Evolutionary conservation across 2,888 invertebrate species (phyloP).

Genomic region (Erebia epiphron): DNA sequence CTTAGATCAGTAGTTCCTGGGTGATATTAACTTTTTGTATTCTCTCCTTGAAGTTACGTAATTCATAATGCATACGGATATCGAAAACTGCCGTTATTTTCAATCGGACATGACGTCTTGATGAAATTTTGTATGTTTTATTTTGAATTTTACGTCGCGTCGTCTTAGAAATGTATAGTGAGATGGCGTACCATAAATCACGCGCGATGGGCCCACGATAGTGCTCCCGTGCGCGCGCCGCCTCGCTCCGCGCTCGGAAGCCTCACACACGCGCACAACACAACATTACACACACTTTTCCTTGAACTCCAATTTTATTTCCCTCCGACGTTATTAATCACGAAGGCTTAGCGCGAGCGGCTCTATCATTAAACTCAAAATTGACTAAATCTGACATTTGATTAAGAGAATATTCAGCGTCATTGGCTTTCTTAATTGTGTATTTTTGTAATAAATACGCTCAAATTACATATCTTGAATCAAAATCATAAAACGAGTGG

Average conservation of each 20-base stretch:
- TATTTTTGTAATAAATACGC: conserved; percentile 56
- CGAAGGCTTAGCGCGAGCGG: conserved; percentile 65
- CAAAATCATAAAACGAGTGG: conserved; percentile 46
- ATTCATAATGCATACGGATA: background rate
- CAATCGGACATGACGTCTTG: conserved; percentile 29
- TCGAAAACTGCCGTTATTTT: conserved; percentile 38
- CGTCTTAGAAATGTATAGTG: conserved; percentile 52
- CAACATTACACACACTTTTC: conserved; percentile 49
- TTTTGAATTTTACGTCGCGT: conserved; percentile 46
- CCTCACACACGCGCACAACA: conserved; percentile 38
- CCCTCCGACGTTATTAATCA: conserved; percentile 69
- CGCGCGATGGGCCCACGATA: conserved; percentile 70
- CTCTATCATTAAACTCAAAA: conserved; percentile 74
- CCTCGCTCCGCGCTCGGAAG: conserved; percentile 40
- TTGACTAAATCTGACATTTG: conserved; percentile 79
- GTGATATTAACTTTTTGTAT: conserved; percentile 46
- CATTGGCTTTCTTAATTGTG: conserved; percentile 56
- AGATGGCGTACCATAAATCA: conserved; percentile 71
- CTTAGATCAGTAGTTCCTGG: conserved; percentile 62
- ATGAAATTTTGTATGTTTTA: conserved; percentile 50
- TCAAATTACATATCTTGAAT: conserved; percentile 51
- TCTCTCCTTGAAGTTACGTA: background rate
- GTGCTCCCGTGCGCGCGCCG: conserved; percentile 57
- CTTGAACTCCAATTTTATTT: conserved; percentile 60
- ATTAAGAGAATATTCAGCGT: conserved; percentile 70